These are phyloP conservation scores for Calypte anna DNA, from an alignment of 2,113 vertebrate genomes.

Conservation along the genomic window DNA sequence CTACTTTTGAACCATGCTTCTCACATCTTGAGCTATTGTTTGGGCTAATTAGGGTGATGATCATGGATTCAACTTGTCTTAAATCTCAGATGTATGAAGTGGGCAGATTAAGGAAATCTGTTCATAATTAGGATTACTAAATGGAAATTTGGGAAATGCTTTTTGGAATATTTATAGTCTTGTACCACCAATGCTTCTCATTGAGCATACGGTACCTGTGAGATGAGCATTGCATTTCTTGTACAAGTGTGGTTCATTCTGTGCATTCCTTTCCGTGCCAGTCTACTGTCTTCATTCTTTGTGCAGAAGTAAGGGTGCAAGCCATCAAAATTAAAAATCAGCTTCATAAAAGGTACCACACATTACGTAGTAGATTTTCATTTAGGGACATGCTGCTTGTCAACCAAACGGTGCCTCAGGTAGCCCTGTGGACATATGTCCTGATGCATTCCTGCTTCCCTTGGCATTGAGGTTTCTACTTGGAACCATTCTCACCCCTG, in stretches of 20 bases:
- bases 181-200: neutral
- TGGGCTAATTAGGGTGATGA: constrained; percentile 13
- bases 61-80: constrained; percentile 21
- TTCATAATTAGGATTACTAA: constrained; percentile 41
- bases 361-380: neutral
- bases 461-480: neutral
- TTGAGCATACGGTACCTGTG: neutral
- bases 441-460: neutral
- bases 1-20: neutral
- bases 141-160: constrained; percentile 18
- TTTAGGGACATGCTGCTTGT: neutral
- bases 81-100: constrained; percentile 17
- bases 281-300: neutral
- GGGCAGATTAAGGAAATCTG: constrained; percentile 50
- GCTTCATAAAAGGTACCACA: neutral
- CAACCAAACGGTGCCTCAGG: neutral
- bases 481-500: neutral
- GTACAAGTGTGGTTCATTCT: neutral
- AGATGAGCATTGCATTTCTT: neutral
- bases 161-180: constrained; percentile 23
- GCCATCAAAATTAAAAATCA: neutral
- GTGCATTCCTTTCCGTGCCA: neutral
- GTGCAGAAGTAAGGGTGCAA: neutral
- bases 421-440: neutral
- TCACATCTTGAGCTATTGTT: constrained; percentile 54